Evolutionary conservation across 1,140 invertebrate genomes (phyloP).

Genomic region (Neodiprion lecontei): DNA sequence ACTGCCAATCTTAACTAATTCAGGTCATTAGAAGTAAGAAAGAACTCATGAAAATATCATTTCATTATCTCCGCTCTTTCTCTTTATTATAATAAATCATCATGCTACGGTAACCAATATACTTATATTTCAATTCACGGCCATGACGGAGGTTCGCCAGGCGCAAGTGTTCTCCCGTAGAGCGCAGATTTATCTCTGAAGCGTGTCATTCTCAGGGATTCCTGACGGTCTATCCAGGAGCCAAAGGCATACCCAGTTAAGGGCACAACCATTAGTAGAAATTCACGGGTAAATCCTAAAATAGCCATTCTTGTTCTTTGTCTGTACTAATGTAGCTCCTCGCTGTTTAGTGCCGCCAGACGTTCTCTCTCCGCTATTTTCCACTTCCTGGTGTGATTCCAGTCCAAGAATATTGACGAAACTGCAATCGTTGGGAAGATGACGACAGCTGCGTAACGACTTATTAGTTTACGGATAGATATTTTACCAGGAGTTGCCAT

Average conservation of each 20-base stretch:
- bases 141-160: constrained; percentile 76
- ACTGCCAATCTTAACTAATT: no score
- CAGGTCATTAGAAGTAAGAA: no score
- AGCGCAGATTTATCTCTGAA: constrained; percentile 81
- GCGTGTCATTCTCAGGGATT: constrained; percentile 71
- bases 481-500: constrained; percentile 36
- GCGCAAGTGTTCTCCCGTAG: constrained; percentile 70
- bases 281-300: not conserved
- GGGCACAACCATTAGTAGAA: constrained; percentile 59
- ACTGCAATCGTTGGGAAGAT: constrained; percentile 68
- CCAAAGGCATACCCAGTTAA: constrained; percentile 67
- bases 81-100: not conserved
- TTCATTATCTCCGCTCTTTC: not conserved
- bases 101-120: not conserved
- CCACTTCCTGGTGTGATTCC: constrained; percentile 72
- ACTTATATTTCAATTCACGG: constrained; percentile 51
- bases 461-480: constrained; percentile 37
- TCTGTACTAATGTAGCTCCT: not conserved
- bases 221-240: constrained; percentile 68
- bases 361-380: constrained; percentile 57
- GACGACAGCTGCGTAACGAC: constrained; percentile 68
- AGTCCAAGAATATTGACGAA: constrained; percentile 71
- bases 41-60: not conserved
- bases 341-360: constrained; percentile 17
- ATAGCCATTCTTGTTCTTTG: not conserved